Percentiles rank a stretch among this genome's conserved stretches.
Conservation (phyloP, 2,888 invertebrate species). For the Cephonodes hylas region DNA sequence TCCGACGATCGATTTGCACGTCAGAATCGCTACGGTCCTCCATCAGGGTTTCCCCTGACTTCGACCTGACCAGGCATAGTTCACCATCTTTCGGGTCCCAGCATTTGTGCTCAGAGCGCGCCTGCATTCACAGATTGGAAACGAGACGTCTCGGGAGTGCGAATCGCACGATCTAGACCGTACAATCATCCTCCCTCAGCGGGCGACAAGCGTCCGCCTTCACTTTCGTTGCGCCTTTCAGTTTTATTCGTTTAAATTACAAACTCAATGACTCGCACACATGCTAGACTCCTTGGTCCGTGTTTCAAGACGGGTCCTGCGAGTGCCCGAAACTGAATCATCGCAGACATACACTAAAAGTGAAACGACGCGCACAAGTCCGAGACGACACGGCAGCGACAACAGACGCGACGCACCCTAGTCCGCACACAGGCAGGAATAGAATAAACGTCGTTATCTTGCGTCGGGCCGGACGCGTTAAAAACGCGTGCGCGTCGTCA, state of each 20-base stretch:
- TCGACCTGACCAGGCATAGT: slow-evolving; percentile 85
- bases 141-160: slow-evolving; percentile 82
- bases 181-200: slow-evolving; percentile 22
- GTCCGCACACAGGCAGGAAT: slow-evolving; percentile 48
- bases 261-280: slow-evolving; percentile 85
- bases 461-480: slow-evolving; percentile 49
- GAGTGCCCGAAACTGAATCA: slow-evolving; percentile 68
- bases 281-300: slow-evolving; percentile 70
- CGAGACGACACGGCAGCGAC: slow-evolving; percentile 46
- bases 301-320: slow-evolving; percentile 86
- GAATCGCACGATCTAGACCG: slow-evolving; percentile 55
- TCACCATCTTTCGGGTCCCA: slow-evolving; percentile 89
- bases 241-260: slow-evolving; percentile 51
- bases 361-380: slow-evolving; percentile 42
- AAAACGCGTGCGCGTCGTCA: slow-evolving; percentile 38
- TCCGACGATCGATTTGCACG: slow-evolving; percentile 90
- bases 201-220: slow-evolving; percentile 7
- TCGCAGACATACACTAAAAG: slow-evolving; percentile 42
- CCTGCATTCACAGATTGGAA: slow-evolving; percentile 63
- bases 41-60: slow-evolving; percentile 86
- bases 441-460: slow-evolving; percentile 39
- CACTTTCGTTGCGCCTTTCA: slow-evolving; percentile 14
- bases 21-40: slow-evolving; percentile 88
- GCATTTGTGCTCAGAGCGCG: slow-evolving; percentile 84
- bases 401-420: slow-evolving; percentile 39